Conservation (phyloP, 2,888 invertebrate genomes). For the Mantis religiosa region DNA sequence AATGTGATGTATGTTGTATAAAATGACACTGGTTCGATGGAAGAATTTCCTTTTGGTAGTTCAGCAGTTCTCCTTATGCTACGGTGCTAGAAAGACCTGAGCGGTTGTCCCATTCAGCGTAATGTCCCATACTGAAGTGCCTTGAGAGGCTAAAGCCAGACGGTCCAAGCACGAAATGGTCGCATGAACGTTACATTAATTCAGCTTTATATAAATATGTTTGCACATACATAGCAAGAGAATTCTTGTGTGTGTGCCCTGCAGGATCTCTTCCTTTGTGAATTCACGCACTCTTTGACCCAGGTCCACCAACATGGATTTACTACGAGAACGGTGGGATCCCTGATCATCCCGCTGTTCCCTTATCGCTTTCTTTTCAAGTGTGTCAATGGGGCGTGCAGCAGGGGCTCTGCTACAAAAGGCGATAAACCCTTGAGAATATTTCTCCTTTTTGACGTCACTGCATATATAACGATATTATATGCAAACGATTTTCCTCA, state of each 20-base stretch:
- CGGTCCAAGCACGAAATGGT: background rate
- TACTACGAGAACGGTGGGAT: background rate
- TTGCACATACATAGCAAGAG: background rate
- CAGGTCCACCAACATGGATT: background rate
- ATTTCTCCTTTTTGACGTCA: background rate
- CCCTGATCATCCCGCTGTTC: background rate
- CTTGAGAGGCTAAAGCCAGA: too few relatives aligned
- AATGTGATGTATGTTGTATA: too few relatives aligned
- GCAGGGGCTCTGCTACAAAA: background rate
- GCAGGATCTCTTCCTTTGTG: background rate
- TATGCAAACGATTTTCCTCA: background rate
- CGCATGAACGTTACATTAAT: background rate
- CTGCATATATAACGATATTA: background rate
- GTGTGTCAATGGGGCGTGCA: background rate
- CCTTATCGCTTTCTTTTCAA: background rate
- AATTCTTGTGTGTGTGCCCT: background rate
- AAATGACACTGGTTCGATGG: too few relatives aligned
- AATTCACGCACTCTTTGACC: background rate
- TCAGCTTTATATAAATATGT: background rate
- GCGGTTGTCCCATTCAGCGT: too few relatives aligned
- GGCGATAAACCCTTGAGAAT: background rate
- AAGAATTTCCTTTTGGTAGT: too few relatives aligned
- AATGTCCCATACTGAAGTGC: too few relatives aligned
- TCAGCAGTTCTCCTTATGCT: too few relatives aligned
- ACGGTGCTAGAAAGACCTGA: too few relatives aligned